These are phyloP conservation scores for Tragelaphus buxtoni DNA, from an alignment of 2,113 vertebrate species.

Conservation along the genomic window DNA sequence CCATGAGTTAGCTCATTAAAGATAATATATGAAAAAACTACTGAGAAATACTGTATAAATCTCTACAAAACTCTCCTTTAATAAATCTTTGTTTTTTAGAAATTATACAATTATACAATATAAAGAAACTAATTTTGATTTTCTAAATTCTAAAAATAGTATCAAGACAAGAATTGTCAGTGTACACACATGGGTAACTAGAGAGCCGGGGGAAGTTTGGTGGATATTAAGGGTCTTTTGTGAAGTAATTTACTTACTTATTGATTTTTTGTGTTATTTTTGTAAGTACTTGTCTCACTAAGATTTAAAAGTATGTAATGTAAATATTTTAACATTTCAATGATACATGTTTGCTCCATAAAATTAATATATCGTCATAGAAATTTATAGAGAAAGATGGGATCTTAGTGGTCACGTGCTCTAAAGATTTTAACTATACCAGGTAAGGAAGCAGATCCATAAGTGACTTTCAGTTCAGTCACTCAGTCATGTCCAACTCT, in stretches of 20 bases:
- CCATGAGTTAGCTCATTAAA: neutral
- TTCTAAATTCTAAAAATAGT: neutral
- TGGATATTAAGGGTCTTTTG: neutral
- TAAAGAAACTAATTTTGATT: neutral
- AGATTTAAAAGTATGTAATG: neutral
- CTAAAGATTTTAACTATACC: neutral
- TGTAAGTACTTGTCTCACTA: neutral
- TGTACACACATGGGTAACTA: neutral
- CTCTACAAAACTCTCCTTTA: neutral
- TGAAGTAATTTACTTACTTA: neutral
- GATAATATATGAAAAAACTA: neutral
- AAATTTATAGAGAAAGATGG: neutral
- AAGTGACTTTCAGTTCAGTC: neutral
- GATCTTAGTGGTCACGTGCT: neutral
- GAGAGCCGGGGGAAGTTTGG: neutral
- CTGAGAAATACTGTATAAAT: neutral
- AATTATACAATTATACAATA: neutral
- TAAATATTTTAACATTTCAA: neutral
- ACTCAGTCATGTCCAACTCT: neutral
- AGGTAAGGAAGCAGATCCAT: neutral
- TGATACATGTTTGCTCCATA: neutral
- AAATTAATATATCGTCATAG: neutral
- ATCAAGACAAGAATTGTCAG: neutral
- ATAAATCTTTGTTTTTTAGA: neutral
- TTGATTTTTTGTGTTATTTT: neutral